Evolutionary conservation across 2,113 vertebrate genomes (phyloP), one percentile per base, ranked within the genome.

Genomic region (Nansenia antarctica): DNA sequence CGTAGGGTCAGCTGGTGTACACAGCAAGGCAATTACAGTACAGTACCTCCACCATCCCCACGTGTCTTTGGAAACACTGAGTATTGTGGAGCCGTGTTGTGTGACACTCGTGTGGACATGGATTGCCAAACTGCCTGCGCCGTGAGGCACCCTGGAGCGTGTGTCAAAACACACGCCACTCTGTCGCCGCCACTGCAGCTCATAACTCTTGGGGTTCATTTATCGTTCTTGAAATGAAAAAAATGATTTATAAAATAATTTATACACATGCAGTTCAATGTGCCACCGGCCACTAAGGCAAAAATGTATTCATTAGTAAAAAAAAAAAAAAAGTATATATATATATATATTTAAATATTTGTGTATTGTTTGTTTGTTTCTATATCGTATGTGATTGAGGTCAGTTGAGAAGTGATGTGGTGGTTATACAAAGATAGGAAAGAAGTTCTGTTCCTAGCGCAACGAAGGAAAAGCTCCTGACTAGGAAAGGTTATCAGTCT

Each of bases 1-100:
- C 42, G 75, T 77, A 58, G 74, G 79, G 78, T 82, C 81, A 82
- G 62, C 29, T 70, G 65, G 78, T 72, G 77, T 57, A 83, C 69
- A 73, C 75, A 76, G 79, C 76, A 65, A 73, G 74, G 79, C 82
- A 35, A 35, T 82, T 74, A 76, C 57, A 75, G 69, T 73, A 72
- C 35, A 70, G 65, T 68, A 14, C 59, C 18, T 58, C 55, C 55
- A 59, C 49, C 66, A 53, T 15, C 47, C 77, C 63, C 20, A 72
- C 66, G 42, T 72, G 72, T 77, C 62, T 37, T 65, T 63, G 60
- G 32, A 69, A 65, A 62, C 29, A 3, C 61, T 61, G 57, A 30
- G 54, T 64, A 32, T 65, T 64, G 58, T 70, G 66, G 63, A 34
- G 15, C 31, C 18, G 15, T 34, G 58, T 14, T 8, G n/a, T 60